Evolutionary conservation across 2,797 vertebrate genomes (phyloP), one percentile per base, ranked within the genome.

Genomic region (Acipenser ruthenus): DNA sequence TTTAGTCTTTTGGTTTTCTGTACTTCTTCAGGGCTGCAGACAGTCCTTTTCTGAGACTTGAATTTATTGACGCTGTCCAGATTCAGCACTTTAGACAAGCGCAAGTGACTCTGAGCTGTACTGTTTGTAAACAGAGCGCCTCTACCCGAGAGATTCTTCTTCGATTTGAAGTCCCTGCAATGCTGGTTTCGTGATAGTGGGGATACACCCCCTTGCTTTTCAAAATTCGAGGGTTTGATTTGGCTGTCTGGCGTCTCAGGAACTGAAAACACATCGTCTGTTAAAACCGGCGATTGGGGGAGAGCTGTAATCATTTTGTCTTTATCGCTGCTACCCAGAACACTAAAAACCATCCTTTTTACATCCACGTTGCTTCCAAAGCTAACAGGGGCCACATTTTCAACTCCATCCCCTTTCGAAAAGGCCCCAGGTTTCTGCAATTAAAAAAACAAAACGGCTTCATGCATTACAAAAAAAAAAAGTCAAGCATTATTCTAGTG

Each of bases 11-110:
- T 91, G 53, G 78, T 52, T 23, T 47, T 68, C 52, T 74, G 71
- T 11, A 72, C 67, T 15, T 75, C 80, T 62, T 84, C 78, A 1
- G 75, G 70, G 8, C 80, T 79, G 18, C 75, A 80, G 65, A 88
- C 76, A 65, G 83, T 68, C 73, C 86, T 83, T 77, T 87, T 90
- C 11, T 78, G 50, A 1, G 86, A 79, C n/a, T 65, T 67, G 63
- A 60, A 76, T 3, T 47, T 55, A 50, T 47, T 49, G 6, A 62
- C 1, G 11, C 62, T 60, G 61, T 68, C 72, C 6, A 68, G 68
- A 6, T 12, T 9, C 23, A 65, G 62, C 10, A 49, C 63, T n/a
- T 69, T 64, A 4, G 60, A 55, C 7, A 8, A 52, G 63, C n/a
- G 58, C 68, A 71, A n/a, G 75, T 37, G 69, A 52, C 67, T 62